A percentile compares a stretch with the other conserved stretches of the same genome.
Evolutionary conservation across 2,797 vertebrate genomes (phyloP).

Genomic region (Oreonectes daqikongensis): DNA sequence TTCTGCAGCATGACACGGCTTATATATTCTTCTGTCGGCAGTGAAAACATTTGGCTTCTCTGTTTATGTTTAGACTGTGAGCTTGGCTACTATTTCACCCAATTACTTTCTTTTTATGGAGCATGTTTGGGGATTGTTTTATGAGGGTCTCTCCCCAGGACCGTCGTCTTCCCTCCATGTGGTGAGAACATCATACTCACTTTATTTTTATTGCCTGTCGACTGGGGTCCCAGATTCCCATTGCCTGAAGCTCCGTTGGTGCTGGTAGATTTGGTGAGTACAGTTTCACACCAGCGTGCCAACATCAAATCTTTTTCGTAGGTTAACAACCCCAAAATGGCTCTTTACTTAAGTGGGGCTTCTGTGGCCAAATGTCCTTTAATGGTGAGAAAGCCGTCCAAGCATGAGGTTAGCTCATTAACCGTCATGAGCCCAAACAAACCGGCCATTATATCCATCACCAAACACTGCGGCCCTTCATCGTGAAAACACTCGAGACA

Average conservation of each 20-base stretch:
- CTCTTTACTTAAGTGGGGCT: slow-evolving; percentile 13
- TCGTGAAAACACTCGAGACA: slow-evolving; percentile 23
- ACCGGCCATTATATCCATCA: slow-evolving; percentile 35
- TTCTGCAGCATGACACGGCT: background rate
- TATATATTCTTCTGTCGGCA: background rate
- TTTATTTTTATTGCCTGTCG: slow-evolving; percentile 41
- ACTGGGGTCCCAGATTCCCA: slow-evolving; percentile 25
- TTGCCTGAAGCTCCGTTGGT: slow-evolving; percentile 4
- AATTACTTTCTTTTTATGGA: slow-evolving; percentile 31
- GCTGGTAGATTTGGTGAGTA: background rate
- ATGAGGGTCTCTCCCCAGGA: slow-evolving; percentile 28
- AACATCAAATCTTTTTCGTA: background rate
- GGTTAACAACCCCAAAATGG: slow-evolving; percentile 34
- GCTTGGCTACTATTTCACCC: slow-evolving; percentile 39
- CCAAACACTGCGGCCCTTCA: slow-evolving; percentile 25
- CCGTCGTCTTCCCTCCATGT: background rate
- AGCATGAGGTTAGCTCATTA: slow-evolving; percentile 54
- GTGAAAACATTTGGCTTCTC: slow-evolving; percentile 7
- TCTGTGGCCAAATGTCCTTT: background rate
- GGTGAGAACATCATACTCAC: slow-evolving; percentile 21
- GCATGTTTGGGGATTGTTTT: slow-evolving; percentile 42
- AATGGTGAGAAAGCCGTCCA: slow-evolving; percentile 45
- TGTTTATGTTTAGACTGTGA: slow-evolving; percentile 53
- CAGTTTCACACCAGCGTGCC: background rate
- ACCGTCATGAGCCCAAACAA: slow-evolving; percentile 31